Evolutionary conservation across 2,797 vertebrate species (phyloP).

Genomic region (Cynodonichthys magdalenae): DNA sequence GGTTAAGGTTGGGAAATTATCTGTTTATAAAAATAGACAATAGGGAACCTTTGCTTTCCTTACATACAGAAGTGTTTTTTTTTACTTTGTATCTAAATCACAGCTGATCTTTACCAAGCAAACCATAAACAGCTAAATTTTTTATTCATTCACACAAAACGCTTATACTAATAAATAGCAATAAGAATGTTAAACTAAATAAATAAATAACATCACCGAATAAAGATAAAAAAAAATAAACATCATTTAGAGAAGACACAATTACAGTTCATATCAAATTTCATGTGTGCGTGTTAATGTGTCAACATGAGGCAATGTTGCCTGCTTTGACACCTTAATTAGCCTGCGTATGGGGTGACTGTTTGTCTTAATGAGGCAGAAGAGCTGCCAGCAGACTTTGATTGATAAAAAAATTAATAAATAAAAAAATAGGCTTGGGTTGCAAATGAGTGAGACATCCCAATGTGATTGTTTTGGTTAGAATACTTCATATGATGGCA

Average conservation of each 20-base stretch:
- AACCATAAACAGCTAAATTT: not conserved
- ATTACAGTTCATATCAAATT: conserved; percentile 35
- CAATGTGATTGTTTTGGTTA: conserved; percentile 49
- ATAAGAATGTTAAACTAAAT: not conserved
- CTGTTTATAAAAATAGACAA: not conserved
- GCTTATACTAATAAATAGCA: not conserved
- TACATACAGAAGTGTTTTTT: not conserved
- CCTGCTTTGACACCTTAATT: conserved; percentile 76
- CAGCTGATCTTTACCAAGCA: not conserved
- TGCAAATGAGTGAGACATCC: conserved; percentile 62
- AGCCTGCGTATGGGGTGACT: conserved; percentile 63
- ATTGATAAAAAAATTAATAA: conserved; percentile 67
- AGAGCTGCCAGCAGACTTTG: conserved; percentile 61
- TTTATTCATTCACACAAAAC: not conserved
- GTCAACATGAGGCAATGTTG: conserved; percentile 58
- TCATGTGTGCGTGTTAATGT: conserved; percentile 27
- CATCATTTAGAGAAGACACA: not conserved
- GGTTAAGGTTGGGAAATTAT: not conserved
- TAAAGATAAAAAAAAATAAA: conserved; percentile 18
- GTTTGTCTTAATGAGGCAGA: conserved; percentile 71
- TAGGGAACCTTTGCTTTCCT: not conserved
- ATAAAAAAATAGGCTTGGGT: conserved; percentile 61
- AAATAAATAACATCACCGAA: not conserved
- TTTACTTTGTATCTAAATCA: not conserved
- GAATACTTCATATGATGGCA: conserved; percentile 13